A percentile compares a stretch with the other conserved stretches of the same genome.
Conservation (phyloP, 2,888 invertebrate species). For the Morinoia aosen region DNA sequence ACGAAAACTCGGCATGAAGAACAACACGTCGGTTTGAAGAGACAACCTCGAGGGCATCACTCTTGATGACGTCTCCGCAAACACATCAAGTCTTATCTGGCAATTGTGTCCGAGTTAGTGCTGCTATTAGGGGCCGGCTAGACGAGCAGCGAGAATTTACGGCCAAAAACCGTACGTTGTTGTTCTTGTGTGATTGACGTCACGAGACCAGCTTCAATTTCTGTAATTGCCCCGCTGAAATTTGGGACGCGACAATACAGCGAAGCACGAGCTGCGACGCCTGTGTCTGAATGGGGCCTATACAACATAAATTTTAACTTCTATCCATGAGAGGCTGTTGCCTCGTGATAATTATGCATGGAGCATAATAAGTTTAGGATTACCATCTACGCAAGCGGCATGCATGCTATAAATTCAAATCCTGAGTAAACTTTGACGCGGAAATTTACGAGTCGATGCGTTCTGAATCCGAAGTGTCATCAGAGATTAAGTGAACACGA, state of each 20-base stretch:
- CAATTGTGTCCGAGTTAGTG: constrained; percentile 17
- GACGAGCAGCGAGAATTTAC: not conserved
- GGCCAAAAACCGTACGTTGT: not conserved
- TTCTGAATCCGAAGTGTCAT: no score
- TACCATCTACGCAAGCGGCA: no score
- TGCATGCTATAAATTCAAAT: no score
- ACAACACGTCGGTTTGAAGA: not conserved
- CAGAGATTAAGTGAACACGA: no score
- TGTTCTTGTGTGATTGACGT: not conserved
- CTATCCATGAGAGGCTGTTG: no score
- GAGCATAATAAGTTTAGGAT: no score
- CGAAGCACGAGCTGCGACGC: no score
- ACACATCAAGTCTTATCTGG: constrained; percentile 17
- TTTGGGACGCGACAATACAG: not conserved
- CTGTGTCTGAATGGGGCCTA: no score
- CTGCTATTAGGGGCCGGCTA: not conserved
- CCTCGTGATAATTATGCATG: no score
- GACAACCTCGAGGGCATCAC: not conserved
- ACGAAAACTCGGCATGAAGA: not conserved
- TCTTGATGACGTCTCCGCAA: not conserved
- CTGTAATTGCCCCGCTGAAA: not conserved
- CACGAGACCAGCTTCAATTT: not conserved
- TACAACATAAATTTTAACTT: no score
- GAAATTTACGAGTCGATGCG: no score
- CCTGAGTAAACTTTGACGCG: no score